Evolutionary conservation across 1,140 invertebrate species (phyloP).

Genomic region (Philaenus spumarius): DNA sequence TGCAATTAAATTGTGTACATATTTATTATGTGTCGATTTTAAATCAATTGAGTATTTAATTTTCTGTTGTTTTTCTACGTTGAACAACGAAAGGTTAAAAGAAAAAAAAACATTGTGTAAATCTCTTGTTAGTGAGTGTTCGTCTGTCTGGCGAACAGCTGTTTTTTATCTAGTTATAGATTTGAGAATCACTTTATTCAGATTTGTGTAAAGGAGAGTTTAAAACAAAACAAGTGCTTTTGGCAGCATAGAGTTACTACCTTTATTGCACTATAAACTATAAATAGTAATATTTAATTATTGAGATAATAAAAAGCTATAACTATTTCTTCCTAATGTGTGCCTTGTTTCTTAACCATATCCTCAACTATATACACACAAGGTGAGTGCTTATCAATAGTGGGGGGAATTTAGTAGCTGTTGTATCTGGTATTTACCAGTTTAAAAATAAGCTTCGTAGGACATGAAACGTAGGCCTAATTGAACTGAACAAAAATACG

Average conservation of each 20-base stretch:
- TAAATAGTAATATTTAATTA: conserved; percentile 15
- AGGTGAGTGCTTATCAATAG: too few species aligned
- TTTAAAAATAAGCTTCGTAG: too few species aligned
- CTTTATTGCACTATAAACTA: conserved; percentile 20
- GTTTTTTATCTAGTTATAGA: conserved; percentile 9
- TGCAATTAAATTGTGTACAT: too few species aligned
- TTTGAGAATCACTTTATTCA: conserved; percentile 7
- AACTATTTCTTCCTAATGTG: conserved; percentile 18
- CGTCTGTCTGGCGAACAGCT: neutral
- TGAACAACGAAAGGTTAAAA: neutral
- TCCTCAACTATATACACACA: too few species aligned
- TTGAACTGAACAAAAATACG: too few species aligned
- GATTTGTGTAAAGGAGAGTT: neutral
- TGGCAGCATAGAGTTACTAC: conserved; percentile 14
- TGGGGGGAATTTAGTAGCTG: too few species aligned
- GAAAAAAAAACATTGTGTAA: conserved; percentile 6
- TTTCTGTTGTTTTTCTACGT: neutral
- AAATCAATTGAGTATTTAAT: neutral
- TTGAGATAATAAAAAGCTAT: conserved; percentile 14
- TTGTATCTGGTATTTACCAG: too few species aligned
- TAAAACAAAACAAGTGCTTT: conserved; percentile 15
- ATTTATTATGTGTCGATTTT: too few species aligned
- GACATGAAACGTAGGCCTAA: too few species aligned
- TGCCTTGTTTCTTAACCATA: too few species aligned
- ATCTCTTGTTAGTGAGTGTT: neutral